Base-by-base conservation (phyloP, 2,888 invertebrate genomes). In the Phragmatobia fuliginosa region DNA sequence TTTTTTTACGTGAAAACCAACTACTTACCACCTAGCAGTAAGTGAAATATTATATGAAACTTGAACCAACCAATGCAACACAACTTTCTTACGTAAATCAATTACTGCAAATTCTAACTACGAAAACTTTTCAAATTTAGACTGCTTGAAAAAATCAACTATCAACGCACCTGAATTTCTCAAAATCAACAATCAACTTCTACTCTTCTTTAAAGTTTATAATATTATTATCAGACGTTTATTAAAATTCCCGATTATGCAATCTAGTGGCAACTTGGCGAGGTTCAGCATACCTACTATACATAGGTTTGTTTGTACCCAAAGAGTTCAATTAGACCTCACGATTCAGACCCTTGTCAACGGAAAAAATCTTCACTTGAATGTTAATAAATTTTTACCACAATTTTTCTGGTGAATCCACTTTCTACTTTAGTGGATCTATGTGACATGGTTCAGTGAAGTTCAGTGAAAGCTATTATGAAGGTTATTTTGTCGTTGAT, bases 331-430 rank as follows among this genome's bases (percentile, higher is more conserved):
- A 91, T 91, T 91, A 91, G 85, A 81, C 75, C 72, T 70, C 80
- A 78, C 77, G 75, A 72, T 80, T 77, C 75, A 76, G 73, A 92
- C 92, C 92, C 92, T 90, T 83, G 91, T 92, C 91, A 92, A 78
- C 67, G 81, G 80, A 88, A 87, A 87, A 88, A 87, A 87, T 83
- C 83, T 78, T 83, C 82, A 86, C 82, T 82, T 80, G 76, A 79
- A 84, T 86, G 86, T 86, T 89, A 87, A 90, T 88, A 91, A 87
- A 89, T 90, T 88, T 73, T 71, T 81, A 77, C 84, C 82, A 80
- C 71, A 75, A 72, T 80, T 86, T 85, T 84, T 68, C 66, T 82
- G 16, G n/a, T 32, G 31, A 62, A 31, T 41, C 62, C 0, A 6
- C 41, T 62, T 41, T 41, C 21, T 31, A 11, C 21, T 41, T 5